Conservation (phyloP, 2,113 vertebrate genomes). For the Nothobranchius kuhntae region DNA sequence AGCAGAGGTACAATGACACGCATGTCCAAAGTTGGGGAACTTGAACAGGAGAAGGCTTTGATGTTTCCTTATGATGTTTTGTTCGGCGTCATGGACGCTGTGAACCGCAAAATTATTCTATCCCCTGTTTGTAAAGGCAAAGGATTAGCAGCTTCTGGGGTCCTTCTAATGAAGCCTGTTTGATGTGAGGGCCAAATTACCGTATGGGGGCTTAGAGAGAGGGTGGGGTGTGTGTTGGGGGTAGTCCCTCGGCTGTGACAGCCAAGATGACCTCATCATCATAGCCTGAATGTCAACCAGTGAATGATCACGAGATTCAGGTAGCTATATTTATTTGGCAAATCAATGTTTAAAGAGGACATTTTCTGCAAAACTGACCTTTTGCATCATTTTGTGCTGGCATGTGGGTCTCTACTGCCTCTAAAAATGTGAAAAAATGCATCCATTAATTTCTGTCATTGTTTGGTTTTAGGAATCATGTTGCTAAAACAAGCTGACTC, state of each 20-base stretch:
- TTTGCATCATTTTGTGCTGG: no score
- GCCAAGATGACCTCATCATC: slow-evolving; percentile 47
- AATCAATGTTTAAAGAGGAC: background rate
- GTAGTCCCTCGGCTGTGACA: slow-evolving; percentile 45
- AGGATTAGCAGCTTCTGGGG: slow-evolving; percentile 79
- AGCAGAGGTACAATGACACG: slow-evolving; percentile 15
- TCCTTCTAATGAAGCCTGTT: slow-evolving; percentile 80
- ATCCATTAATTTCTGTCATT: no score
- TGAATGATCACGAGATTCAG: background rate
- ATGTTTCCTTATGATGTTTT: slow-evolving; percentile 80
- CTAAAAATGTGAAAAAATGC: no score
- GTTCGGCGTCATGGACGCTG: slow-evolving; percentile 35
- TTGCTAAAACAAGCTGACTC: no score
- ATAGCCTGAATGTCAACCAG: background rate
- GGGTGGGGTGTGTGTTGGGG: slow-evolving; percentile 31
- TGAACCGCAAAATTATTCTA: slow-evolving; percentile 57
- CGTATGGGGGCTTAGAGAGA: slow-evolving; percentile 50
- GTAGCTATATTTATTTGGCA: background rate
- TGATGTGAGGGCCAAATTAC: slow-evolving; percentile 82
- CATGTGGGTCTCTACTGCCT: no score
- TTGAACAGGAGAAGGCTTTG: slow-evolving; percentile 68
- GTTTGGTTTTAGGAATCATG: no score
- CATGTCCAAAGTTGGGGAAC: slow-evolving; percentile 36
- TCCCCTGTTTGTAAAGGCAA: slow-evolving; percentile 68
- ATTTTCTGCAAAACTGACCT: no score